A percentile compares a stretch with the other conserved stretches of the same genome.
Conservation (phyloP, 2,113 vertebrate species). For the Tragelaphus buxtoni region DNA sequence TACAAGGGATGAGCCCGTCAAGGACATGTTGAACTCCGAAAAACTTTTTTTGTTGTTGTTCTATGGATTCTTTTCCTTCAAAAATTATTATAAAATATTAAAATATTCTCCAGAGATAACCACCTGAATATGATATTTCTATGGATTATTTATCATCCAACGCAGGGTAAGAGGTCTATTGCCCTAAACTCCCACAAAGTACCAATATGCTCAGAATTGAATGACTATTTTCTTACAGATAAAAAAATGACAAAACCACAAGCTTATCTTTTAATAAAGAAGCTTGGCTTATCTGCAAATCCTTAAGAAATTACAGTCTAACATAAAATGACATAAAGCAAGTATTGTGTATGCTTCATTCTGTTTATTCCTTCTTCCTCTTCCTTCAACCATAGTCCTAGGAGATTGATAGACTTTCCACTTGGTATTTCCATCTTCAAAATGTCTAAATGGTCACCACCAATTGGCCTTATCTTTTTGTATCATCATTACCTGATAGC, state of each 20-base stretch:
- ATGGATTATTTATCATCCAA: neutral
- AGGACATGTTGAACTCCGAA: neutral
- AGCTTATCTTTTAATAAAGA: neutral
- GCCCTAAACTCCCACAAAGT: neutral
- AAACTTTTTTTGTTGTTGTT: neutral
- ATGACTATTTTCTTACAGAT: neutral
- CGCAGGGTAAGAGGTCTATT: neutral
- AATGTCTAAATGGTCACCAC: neutral
- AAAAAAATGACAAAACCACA: conserved; percentile 26
- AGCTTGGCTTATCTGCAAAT: neutral
- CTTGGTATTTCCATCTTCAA: neutral
- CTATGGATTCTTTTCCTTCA: neutral
- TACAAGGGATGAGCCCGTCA: neutral
- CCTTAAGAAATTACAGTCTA: neutral
- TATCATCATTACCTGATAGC: neutral
- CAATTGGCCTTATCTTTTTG: neutral
- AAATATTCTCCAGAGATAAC: neutral
- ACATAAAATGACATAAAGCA: neutral
- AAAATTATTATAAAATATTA: neutral
- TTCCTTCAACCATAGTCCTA: neutral
- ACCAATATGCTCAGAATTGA: neutral
- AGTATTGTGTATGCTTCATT: neutral
- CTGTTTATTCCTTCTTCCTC: neutral
- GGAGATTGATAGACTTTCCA: neutral
- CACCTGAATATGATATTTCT: neutral